Conservation (phyloP, 2,888 invertebrate species). For the Torymus texanus region DNA sequence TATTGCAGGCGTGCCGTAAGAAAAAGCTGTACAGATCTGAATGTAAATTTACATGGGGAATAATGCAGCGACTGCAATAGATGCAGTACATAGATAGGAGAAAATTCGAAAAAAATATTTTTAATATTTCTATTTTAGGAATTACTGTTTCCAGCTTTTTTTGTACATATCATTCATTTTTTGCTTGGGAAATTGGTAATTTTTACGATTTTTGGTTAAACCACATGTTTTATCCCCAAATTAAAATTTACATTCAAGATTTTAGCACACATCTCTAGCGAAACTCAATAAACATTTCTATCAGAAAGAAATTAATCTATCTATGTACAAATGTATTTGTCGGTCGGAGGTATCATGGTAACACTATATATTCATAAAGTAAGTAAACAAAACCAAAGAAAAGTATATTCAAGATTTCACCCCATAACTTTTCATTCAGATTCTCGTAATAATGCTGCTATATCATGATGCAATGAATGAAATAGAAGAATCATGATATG, state of each 20-base stretch:
- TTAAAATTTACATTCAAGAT: conserved; percentile 10
- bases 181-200: too few relatives aligned
- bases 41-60: not conserved
- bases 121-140: too few relatives aligned
- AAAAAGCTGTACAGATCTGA: conserved; percentile 18
- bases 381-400: conserved; percentile 41
- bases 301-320: conserved; percentile 5
- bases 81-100: too few relatives aligned
- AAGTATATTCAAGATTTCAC: conserved; percentile 33
- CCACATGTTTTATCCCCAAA: not conserved
- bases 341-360: not conserved
- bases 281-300: conserved; percentile 15
- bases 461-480: conserved; percentile 29
- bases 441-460: conserved; percentile 1
- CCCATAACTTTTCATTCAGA: conserved; percentile 9
- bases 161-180: too few relatives aligned
- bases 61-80: too few relatives aligned
- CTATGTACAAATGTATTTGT: not conserved
- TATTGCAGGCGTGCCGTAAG: conserved; percentile 29
- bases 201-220: too few relatives aligned
- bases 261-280: conserved; percentile 16
- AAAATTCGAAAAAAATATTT: too few relatives aligned
- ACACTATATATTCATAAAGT: not conserved
- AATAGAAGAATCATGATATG: conserved; percentile 29
- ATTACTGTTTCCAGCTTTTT: too few relatives aligned